A percentile compares a stretch with the other conserved stretches of the same genome.
Evolutionary conservation across 2,113 vertebrate genomes (phyloP).

Genomic region (Epinephelus fuscoguttatus): DNA sequence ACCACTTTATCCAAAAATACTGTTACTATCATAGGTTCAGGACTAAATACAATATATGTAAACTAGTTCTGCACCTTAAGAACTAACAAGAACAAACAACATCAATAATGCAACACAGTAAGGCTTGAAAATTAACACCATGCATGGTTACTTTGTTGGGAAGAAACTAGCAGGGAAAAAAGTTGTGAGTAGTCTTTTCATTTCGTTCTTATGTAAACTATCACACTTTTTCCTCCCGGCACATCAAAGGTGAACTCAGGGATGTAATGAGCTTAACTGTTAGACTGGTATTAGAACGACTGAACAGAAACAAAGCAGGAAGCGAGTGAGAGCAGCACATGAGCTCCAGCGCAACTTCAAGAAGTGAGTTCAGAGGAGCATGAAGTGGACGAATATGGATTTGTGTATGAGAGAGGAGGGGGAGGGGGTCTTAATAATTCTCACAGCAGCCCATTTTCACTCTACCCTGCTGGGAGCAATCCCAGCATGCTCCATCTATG

Average conservation of each 20-base stretch:
- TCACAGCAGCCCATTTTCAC: conserved; percentile 73
- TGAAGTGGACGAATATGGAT: conserved; percentile 59
- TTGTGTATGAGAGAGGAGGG: conserved; percentile 38
- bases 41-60: background rate
- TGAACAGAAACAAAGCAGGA: conserved; percentile 64
- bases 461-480: conserved; percentile 66
- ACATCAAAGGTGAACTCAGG: conserved; percentile 64
- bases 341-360: conserved; percentile 32
- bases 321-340: conserved; percentile 37
- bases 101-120: background rate
- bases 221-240: conserved; percentile 37
- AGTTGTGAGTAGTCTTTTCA: background rate
- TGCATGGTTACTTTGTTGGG: background rate
- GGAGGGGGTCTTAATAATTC: conserved; percentile 62
- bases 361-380: conserved; percentile 50
- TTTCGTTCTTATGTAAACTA: conserved; percentile 49
- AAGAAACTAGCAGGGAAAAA: background rate
- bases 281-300: conserved; percentile 53
- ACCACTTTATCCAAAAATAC: background rate
- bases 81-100: background rate
- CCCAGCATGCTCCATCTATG: conserved; percentile 77
- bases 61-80: background rate
- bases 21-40: background rate
- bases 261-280: conserved; percentile 68
- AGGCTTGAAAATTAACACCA: conserved; percentile 1